Evolutionary conservation across 1,140 invertebrate species (phyloP), one percentile per base, ranked within the genome.

Genomic region (Planococcus citri): DNA sequence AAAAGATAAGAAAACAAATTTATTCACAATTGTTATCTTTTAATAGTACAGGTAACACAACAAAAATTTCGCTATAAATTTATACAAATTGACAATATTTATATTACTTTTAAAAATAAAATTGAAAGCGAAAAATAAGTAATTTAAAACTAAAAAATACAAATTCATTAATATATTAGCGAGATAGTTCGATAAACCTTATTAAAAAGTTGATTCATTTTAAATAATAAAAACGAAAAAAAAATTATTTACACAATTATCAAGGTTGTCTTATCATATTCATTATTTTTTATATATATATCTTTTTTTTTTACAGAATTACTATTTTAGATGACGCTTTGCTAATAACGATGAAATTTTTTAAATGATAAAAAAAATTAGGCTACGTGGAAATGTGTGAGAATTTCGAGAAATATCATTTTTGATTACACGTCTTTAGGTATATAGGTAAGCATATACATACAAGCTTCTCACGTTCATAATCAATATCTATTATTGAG

Each of bases 31-130:
- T 64, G 60, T 64, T 64, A 64, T 64, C 60, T 24, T 64, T 64
- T 64, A 64, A 64, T 64, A 64, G 60, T 64, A 64, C 60, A 64
- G 60, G 60, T 64, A 64, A 64, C 60, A 64, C 60, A 64, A 64
- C 60, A 64, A 27, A 64, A 64, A 25, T 64, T 64, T 64, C 60
- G 60, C 60, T 64, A 64, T 64, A 64, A 64, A 24, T 64, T 64
- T 64, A 25, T 64, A 64, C 60, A 64, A 64, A 64, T 64, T 64
- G 60, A 64, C 60, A 64, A 64, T 64, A 64, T 64, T 64, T 64
- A 64, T 64, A 64, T 64, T 64, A 25, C 60, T 64, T 64, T 64
- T 64, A 4, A 51, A 9, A 51, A 51, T 9, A 9, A 51, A 51
- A 51, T 64, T 27, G 25, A 64, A 64, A 64, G 60, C 60, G 25